Base-by-base conservation (phyloP, 1,140 invertebrate genomes). In the Conus ventricosus region DNA sequence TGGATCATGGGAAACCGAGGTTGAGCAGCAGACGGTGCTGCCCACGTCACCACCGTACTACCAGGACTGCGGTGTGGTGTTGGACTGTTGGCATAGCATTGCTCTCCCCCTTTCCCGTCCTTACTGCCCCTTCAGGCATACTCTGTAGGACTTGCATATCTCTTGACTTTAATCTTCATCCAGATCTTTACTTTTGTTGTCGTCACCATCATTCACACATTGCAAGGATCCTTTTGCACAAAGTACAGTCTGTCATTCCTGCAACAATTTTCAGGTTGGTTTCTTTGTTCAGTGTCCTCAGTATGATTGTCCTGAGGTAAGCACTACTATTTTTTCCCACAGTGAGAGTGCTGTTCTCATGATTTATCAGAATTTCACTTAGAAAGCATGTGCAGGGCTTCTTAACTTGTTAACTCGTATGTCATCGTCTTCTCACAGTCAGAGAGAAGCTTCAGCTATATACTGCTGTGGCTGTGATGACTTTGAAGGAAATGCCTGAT, bases 1-100 rank as follows among this genome's bases (percentile, higher is more conserved):
- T 84, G 82, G 81, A 87, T 90, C 51, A 86, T 90, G 27, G 90
- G 90, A 39, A 90, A 90, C 81, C 54, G 75, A 39, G 3, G 25
- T 53, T 25, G 23, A 51, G 39, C 63, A 6, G 25, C n/a, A 8
- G 7, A 27, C 76, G 0, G 25, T 17, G 11, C 51, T 1, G 27
- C 23, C 51, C 51, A 81, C 13, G 25, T 10, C 51, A 54, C 25
- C 7, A 15, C 51, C 5, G 4, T 25, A 51, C 25, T 23, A 20
- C 67, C 67, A 23, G 15, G 13, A 23, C 20, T 71, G 11, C 1
- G 20, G 23, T 71, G 11, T 71, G 67, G 67, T 23, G 67, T 71
- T 11, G 67, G 67, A 20, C 76, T 51, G 39, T 39, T 15, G 39
- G 11, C 25, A 10, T 25, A 51, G 25, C 25, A 51, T 7, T 78